Evolutionary conservation across 2,888 invertebrate species (phyloP).

Genomic region (Pseudolycoriella hygida): DNA sequence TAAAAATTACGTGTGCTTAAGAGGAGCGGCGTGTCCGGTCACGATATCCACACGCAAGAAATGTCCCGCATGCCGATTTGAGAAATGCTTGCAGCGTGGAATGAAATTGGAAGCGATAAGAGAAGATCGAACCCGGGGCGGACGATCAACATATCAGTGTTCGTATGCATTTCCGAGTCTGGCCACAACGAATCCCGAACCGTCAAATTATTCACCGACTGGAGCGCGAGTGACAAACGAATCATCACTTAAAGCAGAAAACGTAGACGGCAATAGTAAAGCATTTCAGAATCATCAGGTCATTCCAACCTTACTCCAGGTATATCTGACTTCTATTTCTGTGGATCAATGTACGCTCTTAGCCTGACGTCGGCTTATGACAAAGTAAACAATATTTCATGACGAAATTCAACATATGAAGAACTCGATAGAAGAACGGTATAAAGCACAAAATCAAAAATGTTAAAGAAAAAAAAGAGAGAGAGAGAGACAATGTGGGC

Average conservation of each 20-base stretch:
- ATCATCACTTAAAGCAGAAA: background rate
- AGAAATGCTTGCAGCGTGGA: constrained; percentile 86
- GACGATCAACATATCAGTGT: constrained; percentile 89
- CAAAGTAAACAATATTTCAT: no score
- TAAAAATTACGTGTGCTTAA: constrained; percentile 85
- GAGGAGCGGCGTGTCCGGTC: constrained; percentile 82
- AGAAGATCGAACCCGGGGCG: constrained; percentile 87
- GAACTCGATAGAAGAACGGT: no score
- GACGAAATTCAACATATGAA: no score
- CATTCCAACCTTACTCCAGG: constrained; percentile 53
- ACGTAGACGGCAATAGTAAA: background rate
- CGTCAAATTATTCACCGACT: constrained; percentile 11
- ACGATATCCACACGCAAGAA: constrained; percentile 88
- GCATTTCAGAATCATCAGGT: constrained; percentile 9
- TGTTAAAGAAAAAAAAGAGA: no score
- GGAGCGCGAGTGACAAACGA: background rate
- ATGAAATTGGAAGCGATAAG: constrained; percentile 96
- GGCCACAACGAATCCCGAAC: constrained; percentile 16
- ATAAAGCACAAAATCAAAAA: no score
- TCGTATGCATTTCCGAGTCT: constrained; percentile 65
- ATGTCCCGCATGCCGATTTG: constrained; percentile 92
- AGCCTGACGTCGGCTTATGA: no score
- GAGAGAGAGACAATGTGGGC: no score
- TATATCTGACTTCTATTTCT: constrained; percentile 19
- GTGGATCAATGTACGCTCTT: no score